Base-by-base conservation (phyloP, 2,888 invertebrate species). In the Oxycera nigricornis region DNA sequence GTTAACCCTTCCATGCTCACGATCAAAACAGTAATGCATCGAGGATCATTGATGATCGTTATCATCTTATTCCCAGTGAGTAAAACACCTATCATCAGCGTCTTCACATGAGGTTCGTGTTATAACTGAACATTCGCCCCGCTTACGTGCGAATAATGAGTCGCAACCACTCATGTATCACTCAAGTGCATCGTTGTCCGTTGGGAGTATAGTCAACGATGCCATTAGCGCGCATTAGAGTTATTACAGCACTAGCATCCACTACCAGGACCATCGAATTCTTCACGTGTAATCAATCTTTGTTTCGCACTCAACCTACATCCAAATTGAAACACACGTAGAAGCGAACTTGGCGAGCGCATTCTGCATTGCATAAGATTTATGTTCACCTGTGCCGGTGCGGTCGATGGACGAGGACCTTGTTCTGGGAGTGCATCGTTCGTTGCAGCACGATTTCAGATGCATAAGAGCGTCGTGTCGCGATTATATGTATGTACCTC, bases 311-410 rank as follows among this genome's bases (percentile, higher is more conserved):
- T 24, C 28, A 28, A 59, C 59, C 59, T 59, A 59, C 59, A 59
- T 59, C 30, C 59, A 59, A 59, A 59, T 59, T n/a, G 30, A 59
- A 59, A 28, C 30, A 59, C 30, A 59, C 30, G n/a, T n/a, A n/a
- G 22, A 59, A 26, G 30, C 17, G 14, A 28, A 30, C 59, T 55
- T 59, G 59, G n/a, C 59, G 4, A 59, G 59, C 59, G n/a, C 28
- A 59, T 14, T 59, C 6, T 26, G n/a, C 59, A 30, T 30, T 59
- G 28, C 26, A 59, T 59, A 4, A 59, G 4, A 59, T 59, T 30
- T 30, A 59, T 28, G 30, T 26, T 59, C 22, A 30, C 30, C 59
- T 20, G n/a, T 59, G 20, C 55, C 55, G 24, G 20, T 24, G 9
- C 24, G 4, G 55, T 24, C 28, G 28, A 30, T 59, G 14, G n/a